Percentiles rank a stretch among this genome's conserved stretches.
Conservation (phyloP, 2,797 vertebrate species). For the Carduelis carduelis region DNA sequence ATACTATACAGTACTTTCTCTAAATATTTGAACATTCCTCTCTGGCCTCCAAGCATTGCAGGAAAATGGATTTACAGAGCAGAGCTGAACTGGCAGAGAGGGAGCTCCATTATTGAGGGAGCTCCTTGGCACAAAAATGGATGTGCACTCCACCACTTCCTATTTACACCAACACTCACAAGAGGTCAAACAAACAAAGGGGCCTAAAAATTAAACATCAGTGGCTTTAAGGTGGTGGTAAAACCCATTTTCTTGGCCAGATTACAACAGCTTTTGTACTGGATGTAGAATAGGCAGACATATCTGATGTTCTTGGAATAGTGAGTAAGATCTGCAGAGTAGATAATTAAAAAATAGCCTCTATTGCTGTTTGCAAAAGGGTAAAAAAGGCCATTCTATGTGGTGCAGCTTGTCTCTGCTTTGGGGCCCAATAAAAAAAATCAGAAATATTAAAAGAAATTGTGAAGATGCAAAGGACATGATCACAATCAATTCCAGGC, state of each 20-base stretch:
- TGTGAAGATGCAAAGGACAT: neutral
- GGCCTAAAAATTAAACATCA: neutral
- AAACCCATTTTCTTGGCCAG: neutral
- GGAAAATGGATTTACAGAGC: neutral
- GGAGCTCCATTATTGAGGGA: neutral
- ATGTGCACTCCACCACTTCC: conserved; percentile 7
- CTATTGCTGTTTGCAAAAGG: neutral
- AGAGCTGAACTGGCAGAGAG: neutral
- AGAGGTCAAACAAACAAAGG: neutral
- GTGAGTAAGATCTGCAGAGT: neutral
- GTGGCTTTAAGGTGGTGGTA: neutral
- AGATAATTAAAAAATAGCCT: neutral
- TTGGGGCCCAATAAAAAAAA: neutral
- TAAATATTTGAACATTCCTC: conserved; percentile 41
- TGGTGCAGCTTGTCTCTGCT: neutral
- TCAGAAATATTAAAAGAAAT: neutral
- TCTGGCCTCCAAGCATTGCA: neutral
- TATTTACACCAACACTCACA: neutral
- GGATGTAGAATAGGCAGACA: fast-evolving
- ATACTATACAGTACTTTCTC: conserved; percentile 24
- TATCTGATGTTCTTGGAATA: fast-evolving
- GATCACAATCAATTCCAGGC: neutral
- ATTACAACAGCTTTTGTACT: neutral
- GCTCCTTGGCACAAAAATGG: neutral
- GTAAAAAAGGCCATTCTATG: neutral